Evolutionary conservation across 2,113 vertebrate genomes (phyloP).

Genomic region (Nothobranchius kuhntae): DNA sequence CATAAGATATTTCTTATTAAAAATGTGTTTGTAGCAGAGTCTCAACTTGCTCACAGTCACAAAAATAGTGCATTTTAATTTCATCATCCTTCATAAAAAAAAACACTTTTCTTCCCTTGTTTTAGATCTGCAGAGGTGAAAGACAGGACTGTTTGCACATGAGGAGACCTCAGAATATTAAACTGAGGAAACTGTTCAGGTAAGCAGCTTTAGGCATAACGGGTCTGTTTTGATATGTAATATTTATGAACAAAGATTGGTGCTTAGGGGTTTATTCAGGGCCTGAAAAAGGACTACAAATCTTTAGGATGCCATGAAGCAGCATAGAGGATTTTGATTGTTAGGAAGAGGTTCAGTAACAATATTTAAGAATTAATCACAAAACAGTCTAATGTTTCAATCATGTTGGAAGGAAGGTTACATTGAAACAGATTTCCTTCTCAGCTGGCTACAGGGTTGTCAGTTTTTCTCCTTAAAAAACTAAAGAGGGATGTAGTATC

Average conservation of each 20-base stretch:
- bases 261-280: neutral
- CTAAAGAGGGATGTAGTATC: too few relatives aligned
- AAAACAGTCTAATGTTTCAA: too few relatives aligned
- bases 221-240: neutral
- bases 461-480: too few relatives aligned
- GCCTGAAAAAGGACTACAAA: neutral
- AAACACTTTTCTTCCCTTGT: neutral
- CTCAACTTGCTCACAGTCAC: neutral
- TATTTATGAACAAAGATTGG: neutral
- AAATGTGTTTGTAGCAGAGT: too few relatives aligned
- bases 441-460: too few relatives aligned
- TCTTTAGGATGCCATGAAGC: neutral
- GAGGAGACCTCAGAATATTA: neutral
- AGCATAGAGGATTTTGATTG: neutral
- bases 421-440: too few relatives aligned
- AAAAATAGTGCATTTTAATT: neutral
- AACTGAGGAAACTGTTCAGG: neutral
- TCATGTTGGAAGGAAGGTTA: too few relatives aligned
- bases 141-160: neutral
- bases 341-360: neutral
- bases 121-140: neutral
- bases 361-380: too few relatives aligned
- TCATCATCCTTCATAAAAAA: neutral
- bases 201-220: constrained; percentile 1
- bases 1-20: too few relatives aligned